Percentiles rank a stretch among this genome's conserved stretches.
These are phyloP conservation scores for Perca fluviatilis DNA, from an alignment of 2,113 vertebrate species.

Conservation along the genomic window DNA sequence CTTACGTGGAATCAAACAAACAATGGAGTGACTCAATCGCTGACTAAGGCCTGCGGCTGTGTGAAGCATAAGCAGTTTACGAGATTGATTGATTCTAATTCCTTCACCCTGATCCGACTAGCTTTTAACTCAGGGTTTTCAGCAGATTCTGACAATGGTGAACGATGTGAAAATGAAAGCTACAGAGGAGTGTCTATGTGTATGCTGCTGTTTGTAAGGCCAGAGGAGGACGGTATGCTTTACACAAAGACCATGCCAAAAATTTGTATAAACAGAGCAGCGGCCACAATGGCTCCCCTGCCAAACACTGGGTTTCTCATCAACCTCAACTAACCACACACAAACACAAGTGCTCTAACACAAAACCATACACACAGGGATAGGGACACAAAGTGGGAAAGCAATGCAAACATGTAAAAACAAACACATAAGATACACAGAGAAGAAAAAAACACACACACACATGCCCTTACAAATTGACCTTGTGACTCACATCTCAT, in stretches of 20 bases:
- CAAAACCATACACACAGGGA: constrained; percentile 35
- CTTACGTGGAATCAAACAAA: constrained; percentile 47
- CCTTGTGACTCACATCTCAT: constrained; percentile 68
- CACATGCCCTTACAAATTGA: constrained; percentile 33
- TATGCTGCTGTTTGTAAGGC: constrained; percentile 32
- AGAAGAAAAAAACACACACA: neutral
- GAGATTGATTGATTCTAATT: constrained; percentile 63
- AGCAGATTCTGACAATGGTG: constrained; percentile 32
- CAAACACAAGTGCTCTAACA: constrained; percentile 46
- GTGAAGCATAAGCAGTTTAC: constrained; percentile 52
- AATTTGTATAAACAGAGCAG: constrained; percentile 69
- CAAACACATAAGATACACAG: neutral
- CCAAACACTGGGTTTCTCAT: constrained; percentile 75
- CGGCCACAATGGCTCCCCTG: constrained; percentile 53
- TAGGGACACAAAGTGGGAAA: constrained; percentile 25
- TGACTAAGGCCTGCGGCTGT: constrained; percentile 52
- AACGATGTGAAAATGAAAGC: constrained; percentile 53
- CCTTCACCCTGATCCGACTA: constrained; percentile 51
- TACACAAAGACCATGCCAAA: constrained; percentile 43
- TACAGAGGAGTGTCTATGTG: constrained; percentile 12
- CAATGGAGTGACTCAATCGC: constrained; percentile 45
- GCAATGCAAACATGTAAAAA: constrained; percentile 35
- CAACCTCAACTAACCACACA: constrained; percentile 63
- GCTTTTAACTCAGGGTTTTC: constrained; percentile 51
- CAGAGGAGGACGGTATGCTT: constrained; percentile 33